phyloP scores from a whole-genome alignment of 2,888 invertebrate species.

The Camptogramma bilineatum region DNA sequence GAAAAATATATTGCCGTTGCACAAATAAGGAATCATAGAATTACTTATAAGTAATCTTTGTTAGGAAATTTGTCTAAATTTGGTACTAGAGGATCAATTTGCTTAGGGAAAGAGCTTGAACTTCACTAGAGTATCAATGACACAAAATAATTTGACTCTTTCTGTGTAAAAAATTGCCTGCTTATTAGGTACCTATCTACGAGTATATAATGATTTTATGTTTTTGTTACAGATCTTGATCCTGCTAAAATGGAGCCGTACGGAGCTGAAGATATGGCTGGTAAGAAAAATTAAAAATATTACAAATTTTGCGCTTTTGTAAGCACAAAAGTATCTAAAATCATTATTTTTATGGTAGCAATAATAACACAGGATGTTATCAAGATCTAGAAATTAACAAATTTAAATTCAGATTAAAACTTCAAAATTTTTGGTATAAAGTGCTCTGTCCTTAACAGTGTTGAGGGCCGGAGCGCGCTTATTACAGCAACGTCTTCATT shows the following conservation, averaged over 20 bases:
- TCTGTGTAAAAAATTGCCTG: too few species aligned
- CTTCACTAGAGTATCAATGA: too few species aligned
- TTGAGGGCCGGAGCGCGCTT: conserved; percentile 57
- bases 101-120: too few species aligned
- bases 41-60: too few species aligned
- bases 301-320: neutral
- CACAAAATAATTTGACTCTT: too few species aligned
- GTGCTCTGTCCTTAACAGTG: conserved; percentile 57
- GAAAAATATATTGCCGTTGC: too few species aligned
- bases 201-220: too few species aligned
- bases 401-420: conserved; percentile 40
- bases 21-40: too few species aligned
- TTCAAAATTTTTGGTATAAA: conserved; percentile 42
- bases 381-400: conserved; percentile 33
- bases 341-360: neutral
- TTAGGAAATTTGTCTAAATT: too few species aligned
- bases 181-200: too few species aligned
- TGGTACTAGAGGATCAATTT: too few species aligned
- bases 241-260: conserved; percentile 51
- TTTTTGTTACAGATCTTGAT: conserved; percentile 51
- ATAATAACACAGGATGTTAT: conserved; percentile 6
- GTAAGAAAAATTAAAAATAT: conserved; percentile 44
- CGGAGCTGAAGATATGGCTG: conserved; percentile 56
- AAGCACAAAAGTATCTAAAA: neutral
- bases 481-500: conserved; percentile 75